Percentiles rank a stretch among this genome's conserved stretches.
Evolutionary conservation across 2,888 invertebrate species (phyloP).

Genomic region (Smittia sp.): DNA sequence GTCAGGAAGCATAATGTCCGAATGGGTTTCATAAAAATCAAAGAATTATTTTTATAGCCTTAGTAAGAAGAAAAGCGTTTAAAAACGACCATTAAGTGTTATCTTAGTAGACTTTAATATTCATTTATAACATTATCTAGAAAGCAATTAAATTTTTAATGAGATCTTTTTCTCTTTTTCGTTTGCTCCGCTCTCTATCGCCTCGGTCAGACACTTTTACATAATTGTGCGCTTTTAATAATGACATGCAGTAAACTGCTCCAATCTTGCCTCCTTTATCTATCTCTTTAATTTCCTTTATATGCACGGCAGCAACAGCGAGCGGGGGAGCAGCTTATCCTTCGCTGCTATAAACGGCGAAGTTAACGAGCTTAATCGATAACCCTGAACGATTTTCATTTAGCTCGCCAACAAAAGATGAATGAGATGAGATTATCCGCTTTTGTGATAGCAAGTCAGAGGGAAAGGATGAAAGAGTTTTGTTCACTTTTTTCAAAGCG

Average conservation of each 20-base stretch:
- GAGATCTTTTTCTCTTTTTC: slow-evolving; percentile 16
- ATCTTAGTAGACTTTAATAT: slow-evolving; percentile 30
- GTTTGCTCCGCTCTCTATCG: not conserved
- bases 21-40: not conserved
- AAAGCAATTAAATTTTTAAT: slow-evolving; percentile 36
- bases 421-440: slow-evolving; percentile 19
- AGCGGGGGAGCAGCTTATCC: not conserved
- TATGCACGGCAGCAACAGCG: not conserved
- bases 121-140: slow-evolving; percentile 33
- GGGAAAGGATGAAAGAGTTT: not conserved
- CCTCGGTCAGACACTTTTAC: slow-evolving; percentile 8
- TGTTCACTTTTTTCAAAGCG: not conserved
- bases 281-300: not conserved
- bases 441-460: not conserved
- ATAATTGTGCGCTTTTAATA: not conserved
- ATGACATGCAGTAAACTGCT: slow-evolving; percentile 18
- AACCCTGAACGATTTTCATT: not conserved
- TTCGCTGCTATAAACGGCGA: not conserved
- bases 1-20: not conserved
- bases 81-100: slow-evolving; percentile 29
- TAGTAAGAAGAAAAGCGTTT: not conserved
- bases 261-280: not conserved
- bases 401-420: not conserved
- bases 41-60: not conserved
- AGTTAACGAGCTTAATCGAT: not conserved